phyloP scores from a whole-genome alignment of 2,888 invertebrate species.

The Gasteruption jaculator region DNA sequence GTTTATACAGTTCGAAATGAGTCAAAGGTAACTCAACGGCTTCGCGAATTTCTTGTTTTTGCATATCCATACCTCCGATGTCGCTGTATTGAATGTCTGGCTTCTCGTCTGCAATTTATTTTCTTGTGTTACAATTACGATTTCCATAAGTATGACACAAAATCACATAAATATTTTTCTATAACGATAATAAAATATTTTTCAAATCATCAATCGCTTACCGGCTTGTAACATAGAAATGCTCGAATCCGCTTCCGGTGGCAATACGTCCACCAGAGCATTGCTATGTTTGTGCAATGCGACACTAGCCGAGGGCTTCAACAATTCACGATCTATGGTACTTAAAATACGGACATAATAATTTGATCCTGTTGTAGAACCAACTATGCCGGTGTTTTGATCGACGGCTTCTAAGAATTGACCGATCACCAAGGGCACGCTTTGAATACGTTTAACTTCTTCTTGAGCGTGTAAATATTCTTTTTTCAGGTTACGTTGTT shows the following conservation, averaged over 20 bases:
- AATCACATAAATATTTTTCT: not conserved
- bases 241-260: constrained; percentile 98
- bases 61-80: constrained; percentile 99
- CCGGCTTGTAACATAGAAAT: constrained; percentile 97
- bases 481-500: constrained; percentile 96
- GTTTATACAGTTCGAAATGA: constrained; percentile 97
- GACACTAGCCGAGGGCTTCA: constrained; percentile 97
- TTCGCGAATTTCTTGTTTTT: constrained; percentile 98
- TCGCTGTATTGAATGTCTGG: constrained; percentile 97
- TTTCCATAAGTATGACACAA: not conserved
- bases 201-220: constrained; percentile 40
- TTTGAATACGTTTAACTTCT: constrained; percentile 97
- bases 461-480: constrained; percentile 98
- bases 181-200: no score
- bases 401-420: constrained; percentile 99
- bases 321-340: constrained; percentile 93
- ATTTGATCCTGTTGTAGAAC: constrained; percentile 98
- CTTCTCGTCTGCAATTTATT: constrained; percentile 76
- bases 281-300: constrained; percentile 99
- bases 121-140: no score
- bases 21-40: constrained; percentile 97
- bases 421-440: constrained; percentile 97
- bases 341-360: constrained; percentile 98
- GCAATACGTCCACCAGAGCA: constrained; percentile 97
- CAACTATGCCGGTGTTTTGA: constrained; percentile 98